phyloP scores from a whole-genome alignment of 2,888 invertebrate genomes.

The Acrocyrtus sp. region DNA sequence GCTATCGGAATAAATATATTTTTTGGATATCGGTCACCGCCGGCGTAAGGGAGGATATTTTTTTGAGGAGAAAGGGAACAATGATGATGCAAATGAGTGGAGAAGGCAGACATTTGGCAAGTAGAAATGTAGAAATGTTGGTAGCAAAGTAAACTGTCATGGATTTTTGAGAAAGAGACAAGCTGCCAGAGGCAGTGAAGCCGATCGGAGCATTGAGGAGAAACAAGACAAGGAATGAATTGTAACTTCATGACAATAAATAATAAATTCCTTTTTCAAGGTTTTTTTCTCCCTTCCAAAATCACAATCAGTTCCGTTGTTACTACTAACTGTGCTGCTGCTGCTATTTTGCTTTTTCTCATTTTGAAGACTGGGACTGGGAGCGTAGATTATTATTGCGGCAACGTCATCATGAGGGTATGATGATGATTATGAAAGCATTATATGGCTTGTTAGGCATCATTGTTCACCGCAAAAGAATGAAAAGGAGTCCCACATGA shows the following conservation, averaged over 20 bases:
- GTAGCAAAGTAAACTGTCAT: neutral
- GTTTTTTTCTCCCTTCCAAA: slow-evolving; percentile 29
- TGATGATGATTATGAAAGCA: slow-evolving; percentile 43
- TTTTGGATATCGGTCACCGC: slow-evolving; percentile 23
- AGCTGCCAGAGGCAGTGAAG: slow-evolving; percentile 49
- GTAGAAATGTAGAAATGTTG: neutral
- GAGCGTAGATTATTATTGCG: too few relatives aligned
- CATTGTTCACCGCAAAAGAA: slow-evolving; percentile 58
- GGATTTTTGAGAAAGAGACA: slow-evolving; percentile 1
- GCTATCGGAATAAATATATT: neutral
- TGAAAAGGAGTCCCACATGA: slow-evolving; percentile 42
- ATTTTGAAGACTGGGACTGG: too few relatives aligned
- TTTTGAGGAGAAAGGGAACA: slow-evolving; percentile 29
- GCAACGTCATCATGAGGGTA: neutral
- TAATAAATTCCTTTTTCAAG: slow-evolving; percentile 50
- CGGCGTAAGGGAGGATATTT: neutral
- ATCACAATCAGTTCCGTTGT: slow-evolving; percentile 44
- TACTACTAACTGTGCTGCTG: slow-evolving; percentile 8
- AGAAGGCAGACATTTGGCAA: slow-evolving; percentile 25
- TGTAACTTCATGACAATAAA: slow-evolving; percentile 51
- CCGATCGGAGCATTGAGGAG: slow-evolving; percentile 35
- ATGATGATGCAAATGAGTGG: slow-evolving; percentile 45
- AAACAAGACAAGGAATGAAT: slow-evolving; percentile 24
- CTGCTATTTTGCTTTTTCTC: neutral
- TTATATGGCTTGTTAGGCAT: slow-evolving; percentile 62